These are phyloP conservation scores for Polietes domitor DNA, from an alignment of 2,888 invertebrate genomes.

Conservation along the genomic window DNA sequence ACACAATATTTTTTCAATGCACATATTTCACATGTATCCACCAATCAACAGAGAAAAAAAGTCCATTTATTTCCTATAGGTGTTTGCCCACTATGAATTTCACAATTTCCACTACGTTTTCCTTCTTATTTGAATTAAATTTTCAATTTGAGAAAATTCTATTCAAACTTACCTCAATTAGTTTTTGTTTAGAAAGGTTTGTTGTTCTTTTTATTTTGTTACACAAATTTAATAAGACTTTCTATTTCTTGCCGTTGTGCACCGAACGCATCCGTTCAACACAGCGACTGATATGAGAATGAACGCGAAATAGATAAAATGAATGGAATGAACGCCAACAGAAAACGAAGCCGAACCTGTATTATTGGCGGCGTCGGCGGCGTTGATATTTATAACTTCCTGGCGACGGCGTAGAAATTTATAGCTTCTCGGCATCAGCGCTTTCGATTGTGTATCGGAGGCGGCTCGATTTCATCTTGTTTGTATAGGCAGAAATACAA, in stretches of 20 bases:
- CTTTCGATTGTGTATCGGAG: no score
- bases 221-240: not conserved
- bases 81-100: not conserved
- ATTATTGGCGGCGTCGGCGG: no score
- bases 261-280: conserved; percentile 48
- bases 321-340: no score
- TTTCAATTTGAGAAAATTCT: conserved; percentile 15
- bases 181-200: conserved; percentile 31
- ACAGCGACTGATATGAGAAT: conserved; percentile 63
- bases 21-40: conserved; percentile 36
- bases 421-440: no score
- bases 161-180: conserved; percentile 55
- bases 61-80: conserved; percentile 46
- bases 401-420: no score
- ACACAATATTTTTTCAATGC: conserved; percentile 17
- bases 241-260: not conserved
- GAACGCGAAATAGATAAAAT: no score
- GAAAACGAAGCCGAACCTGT: no score
- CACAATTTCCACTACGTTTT: not conserved
- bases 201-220: conserved; percentile 28
- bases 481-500: no score
- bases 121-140: conserved; percentile 9
- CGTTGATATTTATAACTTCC: no score
- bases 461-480: no score
- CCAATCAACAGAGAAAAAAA: not conserved